Evolutionary conservation across 2,888 invertebrate genomes (phyloP), one percentile per base, ranked within the genome.

Genomic region (Himalopsyche anomala): DNA sequence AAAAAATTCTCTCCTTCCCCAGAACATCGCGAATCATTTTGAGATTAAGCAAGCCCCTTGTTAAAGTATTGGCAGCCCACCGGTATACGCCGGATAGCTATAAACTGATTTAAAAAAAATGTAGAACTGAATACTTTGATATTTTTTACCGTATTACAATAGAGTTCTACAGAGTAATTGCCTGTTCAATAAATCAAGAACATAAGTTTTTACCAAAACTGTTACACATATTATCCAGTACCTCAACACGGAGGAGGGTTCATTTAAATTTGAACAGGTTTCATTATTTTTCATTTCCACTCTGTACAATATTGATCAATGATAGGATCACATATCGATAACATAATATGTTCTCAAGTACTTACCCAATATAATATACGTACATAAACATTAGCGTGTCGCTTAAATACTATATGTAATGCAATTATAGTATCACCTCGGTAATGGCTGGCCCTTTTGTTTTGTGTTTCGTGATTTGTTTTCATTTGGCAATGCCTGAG

Each of bases 381-480:
- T 51, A 74, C 38, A 74, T 74, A 74, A 28, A 36, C 36, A 36
- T 74, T 36, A 74, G 36, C 12, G 15, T 74, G 28, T 74, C 11
- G 28, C 19, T 74, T 74, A 74, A 28, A 74, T 36, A 36, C 36
- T 36, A 2, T 74, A 9, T 12, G 74, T 74, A 74, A 74, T 74
- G 36, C 38, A 74, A 74, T 74, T 74, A 51, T 15, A 51, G 51
- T 51, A 74, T 74, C 74, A 74, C 36, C 15, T 36, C 74, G 11
- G n/a, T 74, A 36, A 74, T 74, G 38, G 74, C 11, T 36, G 36
- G 74, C 74, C 38, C 74, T 74, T 74, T 74, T 74, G 74, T 74
- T 74, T 74, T 38, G 74, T 11, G 74, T 74, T 74, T 74, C 74
- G 74, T 74, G 74, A 74, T 74, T 74, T 74, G 36, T 74, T 74